Conservation (phyloP, 2,797 vertebrate species). For the Buphagus erythrorhynchus region DNA sequence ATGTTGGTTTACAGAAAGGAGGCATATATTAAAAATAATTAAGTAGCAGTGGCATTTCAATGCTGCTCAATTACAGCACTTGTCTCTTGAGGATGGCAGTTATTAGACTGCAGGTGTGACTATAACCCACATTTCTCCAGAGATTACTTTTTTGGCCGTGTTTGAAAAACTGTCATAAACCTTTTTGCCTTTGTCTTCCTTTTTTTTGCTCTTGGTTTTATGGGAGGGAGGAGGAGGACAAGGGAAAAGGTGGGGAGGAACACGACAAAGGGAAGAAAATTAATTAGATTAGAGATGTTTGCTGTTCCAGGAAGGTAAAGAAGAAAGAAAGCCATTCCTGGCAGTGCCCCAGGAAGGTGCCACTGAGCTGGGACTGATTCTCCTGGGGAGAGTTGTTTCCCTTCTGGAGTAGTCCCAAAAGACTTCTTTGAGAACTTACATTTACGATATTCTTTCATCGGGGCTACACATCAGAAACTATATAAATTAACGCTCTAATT, state of each 20-base stretch:
- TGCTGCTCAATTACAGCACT: slow-evolving; percentile 17
- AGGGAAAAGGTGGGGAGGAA: background rate
- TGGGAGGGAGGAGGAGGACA: background rate
- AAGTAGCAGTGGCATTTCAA: slow-evolving; percentile 38
- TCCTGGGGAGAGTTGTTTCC: background rate
- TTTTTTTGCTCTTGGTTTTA: background rate
- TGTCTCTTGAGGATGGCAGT: background rate
- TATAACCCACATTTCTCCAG: background rate
- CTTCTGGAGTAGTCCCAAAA: background rate
- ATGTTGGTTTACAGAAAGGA: slow-evolving; percentile 46
- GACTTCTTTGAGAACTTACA: background rate
- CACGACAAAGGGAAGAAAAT: background rate
- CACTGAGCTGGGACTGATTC: background rate
- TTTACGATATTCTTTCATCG: slow-evolving; percentile 19
- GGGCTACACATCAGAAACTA: slow-evolving; percentile 7
- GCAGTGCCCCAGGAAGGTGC: slow-evolving; percentile 1
- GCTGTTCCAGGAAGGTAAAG: background rate
- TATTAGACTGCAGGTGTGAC: slow-evolving; percentile 23
- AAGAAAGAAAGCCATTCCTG: background rate
- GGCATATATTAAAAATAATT: slow-evolving; percentile 48
- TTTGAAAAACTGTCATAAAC: background rate
- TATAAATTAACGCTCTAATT: slow-evolving; percentile 59
- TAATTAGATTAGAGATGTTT: background rate
- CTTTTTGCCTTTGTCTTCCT: background rate
- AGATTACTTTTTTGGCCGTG: background rate